A percentile compares a stretch with the other conserved stretches of the same genome.
Evolutionary conservation across 2,888 invertebrate species (phyloP).

Genomic region (Holacanthella duospinosa): DNA sequence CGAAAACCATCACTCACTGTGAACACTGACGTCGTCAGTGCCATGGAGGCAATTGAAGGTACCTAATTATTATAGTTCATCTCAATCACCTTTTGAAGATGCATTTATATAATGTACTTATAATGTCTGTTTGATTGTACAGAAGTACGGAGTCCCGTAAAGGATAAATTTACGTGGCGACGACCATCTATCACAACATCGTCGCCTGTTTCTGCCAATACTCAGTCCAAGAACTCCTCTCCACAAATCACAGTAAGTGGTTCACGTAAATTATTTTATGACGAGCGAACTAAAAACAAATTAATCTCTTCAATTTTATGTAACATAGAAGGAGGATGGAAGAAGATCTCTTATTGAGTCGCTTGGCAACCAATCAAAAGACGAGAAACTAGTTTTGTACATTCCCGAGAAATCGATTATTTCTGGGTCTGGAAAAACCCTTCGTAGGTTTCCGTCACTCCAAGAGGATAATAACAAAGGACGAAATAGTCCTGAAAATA

Average conservation of each 20-base stretch:
- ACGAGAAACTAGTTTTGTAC: constrained; percentile 52
- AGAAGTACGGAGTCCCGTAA: constrained; percentile 57
- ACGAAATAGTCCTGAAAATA: constrained; percentile 9
- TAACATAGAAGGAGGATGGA: constrained; percentile 49
- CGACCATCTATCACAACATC: constrained; percentile 54
- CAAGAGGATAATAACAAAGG: constrained; percentile 1
- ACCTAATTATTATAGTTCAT: constrained; percentile 23
- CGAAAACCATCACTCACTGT: constrained; percentile 69
- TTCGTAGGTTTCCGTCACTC: neutral
- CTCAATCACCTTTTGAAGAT: neutral
- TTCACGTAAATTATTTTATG: neutral
- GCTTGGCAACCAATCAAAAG: constrained; percentile 45
- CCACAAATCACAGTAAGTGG: constrained; percentile 37
- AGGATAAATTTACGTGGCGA: constrained; percentile 67
- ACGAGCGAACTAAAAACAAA: too few species aligned
- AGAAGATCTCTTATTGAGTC: constrained; percentile 51
- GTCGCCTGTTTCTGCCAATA: neutral
- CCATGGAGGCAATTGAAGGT: constrained; percentile 81
- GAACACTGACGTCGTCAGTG: constrained; percentile 68
- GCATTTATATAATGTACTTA: too few species aligned
- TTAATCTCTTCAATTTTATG: neutral
- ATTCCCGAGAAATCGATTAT: constrained; percentile 40
- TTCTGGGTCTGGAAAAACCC: constrained; percentile 8
- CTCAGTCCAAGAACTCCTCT: constrained; percentile 25
- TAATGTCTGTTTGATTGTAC: constrained; percentile 28